Evolutionary conservation across 2,797 vertebrate genomes (phyloP), one percentile per base, ranked within the genome.

Genomic region (Xyrichtys novacula): DNA sequence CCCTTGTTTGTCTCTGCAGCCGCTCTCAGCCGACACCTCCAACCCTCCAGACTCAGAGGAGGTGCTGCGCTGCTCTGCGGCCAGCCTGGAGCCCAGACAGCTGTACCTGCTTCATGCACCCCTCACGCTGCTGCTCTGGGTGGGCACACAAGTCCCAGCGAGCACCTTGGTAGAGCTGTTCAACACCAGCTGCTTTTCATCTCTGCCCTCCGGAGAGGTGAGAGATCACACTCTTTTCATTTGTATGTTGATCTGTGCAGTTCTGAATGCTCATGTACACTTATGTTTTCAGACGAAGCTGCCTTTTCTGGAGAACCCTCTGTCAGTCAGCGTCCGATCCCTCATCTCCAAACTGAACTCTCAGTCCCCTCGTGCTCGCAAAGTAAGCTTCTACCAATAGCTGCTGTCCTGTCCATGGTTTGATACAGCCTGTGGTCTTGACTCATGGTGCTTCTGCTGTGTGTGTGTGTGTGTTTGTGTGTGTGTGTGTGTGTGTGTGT

Each of bases 171-270:
- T 76, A 0, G 85, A 92, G 53, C 91, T 95, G 72, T 94, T 95
- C 65, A 91, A 91, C 72, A 79, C 72, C 72, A 69, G 71, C 78
- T 92, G 87, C 66, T 93, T 94, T 76, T 89, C 88, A 23, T 82
- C 80, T 0, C 88, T 95, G 80, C 81, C 88, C 14, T 93, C 93
- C 23, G 94, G 94, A 73, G 89, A 94, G 93, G 94, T 95, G 63
- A 81, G 88, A 12, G 25, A 38, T 4, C 1, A 39, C 12, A 7
- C 1, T 19, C 22, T 2, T 9, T 32, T 8, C 31, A 32, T n/a
- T 25, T 8, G 3, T 34, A 32, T 28, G 36, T 31, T 8, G n/a
- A n/a, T 7, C 20, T 29, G 14, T 43, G 23, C 1, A 0, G 14
- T 7, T 55, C 29, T 55, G 26, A 17, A 1, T 40, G 8, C 25